These are phyloP conservation scores for Nothobranchius furzeri DNA, from an alignment of 2,113 vertebrate species.

Conservation along the genomic window DNA sequence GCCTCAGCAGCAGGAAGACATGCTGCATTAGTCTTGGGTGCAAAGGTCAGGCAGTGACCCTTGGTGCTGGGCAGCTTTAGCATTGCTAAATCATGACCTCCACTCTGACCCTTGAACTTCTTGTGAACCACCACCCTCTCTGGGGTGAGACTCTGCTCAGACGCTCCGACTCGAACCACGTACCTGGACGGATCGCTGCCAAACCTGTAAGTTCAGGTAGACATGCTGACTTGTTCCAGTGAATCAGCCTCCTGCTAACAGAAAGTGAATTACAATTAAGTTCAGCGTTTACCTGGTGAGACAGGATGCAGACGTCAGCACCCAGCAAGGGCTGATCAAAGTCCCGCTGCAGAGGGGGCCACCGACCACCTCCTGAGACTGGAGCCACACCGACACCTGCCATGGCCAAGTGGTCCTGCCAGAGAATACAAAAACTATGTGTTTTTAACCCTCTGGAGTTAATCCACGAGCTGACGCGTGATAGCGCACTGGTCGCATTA, in stretches of 20 bases:
- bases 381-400: conserved; percentile 87
- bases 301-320: conserved; percentile 88
- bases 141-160: conserved; percentile 78
- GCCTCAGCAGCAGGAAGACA: conserved; percentile 79
- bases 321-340: conserved; percentile 89
- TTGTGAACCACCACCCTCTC: conserved; percentile 84
- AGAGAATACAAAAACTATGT: neutral
- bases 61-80: conserved; percentile 83
- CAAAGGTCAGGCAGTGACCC: conserved; percentile 85
- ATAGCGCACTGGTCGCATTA: no score
- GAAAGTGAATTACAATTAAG: neutral
- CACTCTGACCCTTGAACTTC: conserved; percentile 86
- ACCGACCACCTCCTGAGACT: conserved; percentile 74
- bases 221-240: neutral
- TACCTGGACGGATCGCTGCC: conserved; percentile 81
- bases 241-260: conserved; percentile 1
- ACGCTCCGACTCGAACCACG: conserved; percentile 83
- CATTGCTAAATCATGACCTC: conserved; percentile 88
- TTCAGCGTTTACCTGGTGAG: conserved; percentile 82
- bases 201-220: conserved; percentile 74
- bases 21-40: conserved; percentile 80
- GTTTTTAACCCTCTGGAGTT: no score
- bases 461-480: no score
- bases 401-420: conserved; percentile 88
- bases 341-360: conserved; percentile 88